Evolutionary conservation across 2,797 vertebrate genomes (phyloP).

Genomic region (Acrossocheilus wenchowensis): DNA sequence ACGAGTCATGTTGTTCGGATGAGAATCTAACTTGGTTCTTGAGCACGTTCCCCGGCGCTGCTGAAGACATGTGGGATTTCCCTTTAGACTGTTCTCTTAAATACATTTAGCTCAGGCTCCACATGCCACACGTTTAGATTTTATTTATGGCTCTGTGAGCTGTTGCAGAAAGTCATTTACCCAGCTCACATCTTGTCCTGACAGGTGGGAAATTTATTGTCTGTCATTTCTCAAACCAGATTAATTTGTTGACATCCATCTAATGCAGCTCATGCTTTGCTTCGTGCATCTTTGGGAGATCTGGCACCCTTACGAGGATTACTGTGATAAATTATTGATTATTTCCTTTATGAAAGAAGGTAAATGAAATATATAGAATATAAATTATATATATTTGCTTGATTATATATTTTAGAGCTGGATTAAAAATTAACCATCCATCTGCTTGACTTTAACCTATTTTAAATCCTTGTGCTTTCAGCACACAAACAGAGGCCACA

Average conservation of each 20-base stretch:
- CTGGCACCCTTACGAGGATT: neutral
- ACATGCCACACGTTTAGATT: constrained; percentile 15
- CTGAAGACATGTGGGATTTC: constrained; percentile 12
- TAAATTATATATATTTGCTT: neutral
- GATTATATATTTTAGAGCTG: neutral
- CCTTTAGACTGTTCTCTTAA: constrained; percentile 27
- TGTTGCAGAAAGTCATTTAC: constrained; percentile 16
- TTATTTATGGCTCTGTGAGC: constrained; percentile 32
- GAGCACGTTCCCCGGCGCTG: neutral
- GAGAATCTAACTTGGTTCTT: neutral
- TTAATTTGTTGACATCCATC: constrained; percentile 13
- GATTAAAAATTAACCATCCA: neutral
- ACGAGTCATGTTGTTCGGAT: neutral
- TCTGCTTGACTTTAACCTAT: constrained; percentile 12
- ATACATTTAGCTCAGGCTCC: constrained; percentile 5
- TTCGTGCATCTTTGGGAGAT: neutral
- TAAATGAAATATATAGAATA: neutral
- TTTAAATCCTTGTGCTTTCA: constrained; percentile 15
- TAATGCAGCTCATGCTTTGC: neutral
- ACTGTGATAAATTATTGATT: neutral
- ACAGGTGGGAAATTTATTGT: constrained; percentile 21
- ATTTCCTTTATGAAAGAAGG: neutral
- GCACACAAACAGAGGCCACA: neutral
- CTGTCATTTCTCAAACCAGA: constrained; percentile 26
- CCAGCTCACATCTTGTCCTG: constrained; percentile 19